Evolutionary conservation across 2,888 invertebrate genomes (phyloP).

Genomic region (Scaptomyza polygonia): DNA sequence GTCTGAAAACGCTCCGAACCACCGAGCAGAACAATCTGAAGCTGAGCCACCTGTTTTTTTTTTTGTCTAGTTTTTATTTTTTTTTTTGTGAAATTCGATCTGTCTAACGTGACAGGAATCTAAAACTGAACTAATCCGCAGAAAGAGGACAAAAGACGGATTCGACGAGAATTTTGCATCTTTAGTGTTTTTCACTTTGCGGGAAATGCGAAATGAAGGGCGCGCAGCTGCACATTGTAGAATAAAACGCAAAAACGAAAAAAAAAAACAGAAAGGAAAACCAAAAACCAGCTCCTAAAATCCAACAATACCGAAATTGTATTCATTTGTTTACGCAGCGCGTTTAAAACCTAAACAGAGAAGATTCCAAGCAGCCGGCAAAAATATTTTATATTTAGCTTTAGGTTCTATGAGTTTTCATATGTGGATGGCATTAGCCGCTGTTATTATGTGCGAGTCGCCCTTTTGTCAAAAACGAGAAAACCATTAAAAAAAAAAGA

Average conservation of each 20-base stretch:
- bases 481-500: conserved; percentile 69
- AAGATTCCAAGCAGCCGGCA: conserved; percentile 13
- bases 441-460: conserved; percentile 65
- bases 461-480: conserved; percentile 45
- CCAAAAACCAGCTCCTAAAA: conserved; percentile 46
- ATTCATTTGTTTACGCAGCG: conserved; percentile 60
- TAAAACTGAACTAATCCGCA: conserved; percentile 52
- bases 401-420: conserved; percentile 16
- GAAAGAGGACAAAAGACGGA: conserved; percentile 40
- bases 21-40: conserved; percentile 13
- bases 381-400: conserved; percentile 17
- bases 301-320: conserved; percentile 42
- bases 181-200: conserved; percentile 8
- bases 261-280: conserved; percentile 4
- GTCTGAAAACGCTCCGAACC: conserved; percentile 1
- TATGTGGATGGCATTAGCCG: conserved; percentile 63
- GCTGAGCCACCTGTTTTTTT: conserved; percentile 45
- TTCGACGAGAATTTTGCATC: conserved; percentile 47
- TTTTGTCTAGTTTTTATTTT: background rate
- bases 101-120: conserved; percentile 31
- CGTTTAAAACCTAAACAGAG: conserved; percentile 45
- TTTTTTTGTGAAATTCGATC: conserved; percentile 53
- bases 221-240: conserved; percentile 39
- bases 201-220: conserved; percentile 24
- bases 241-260: no score